phyloP scores from a whole-genome alignment of 2,113 vertebrate species.

The Mungos mungo region DNA sequence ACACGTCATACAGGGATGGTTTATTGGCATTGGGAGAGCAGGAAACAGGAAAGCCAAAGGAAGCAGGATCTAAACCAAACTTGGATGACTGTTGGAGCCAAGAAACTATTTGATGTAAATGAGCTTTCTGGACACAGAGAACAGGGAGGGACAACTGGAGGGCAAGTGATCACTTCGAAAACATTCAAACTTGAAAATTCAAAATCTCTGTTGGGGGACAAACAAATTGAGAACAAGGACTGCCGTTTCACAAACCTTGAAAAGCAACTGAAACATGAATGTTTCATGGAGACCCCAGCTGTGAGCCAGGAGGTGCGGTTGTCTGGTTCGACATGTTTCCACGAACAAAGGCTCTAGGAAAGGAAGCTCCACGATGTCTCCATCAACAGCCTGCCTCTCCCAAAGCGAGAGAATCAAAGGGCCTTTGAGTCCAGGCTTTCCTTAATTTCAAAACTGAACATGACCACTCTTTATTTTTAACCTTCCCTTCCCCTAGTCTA shows the following conservation, averaged over 20 bases:
- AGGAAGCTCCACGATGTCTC: rapidly evolving
- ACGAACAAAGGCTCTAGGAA: background rate
- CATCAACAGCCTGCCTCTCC: background rate
- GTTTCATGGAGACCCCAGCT: background rate
- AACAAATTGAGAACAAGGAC: background rate
- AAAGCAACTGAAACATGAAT: background rate
- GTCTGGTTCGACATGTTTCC: background rate
- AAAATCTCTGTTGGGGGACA: background rate
- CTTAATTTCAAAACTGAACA: slow-evolving; percentile 16
- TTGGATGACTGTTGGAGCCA: background rate
- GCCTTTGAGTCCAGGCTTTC: slow-evolving; percentile 12
- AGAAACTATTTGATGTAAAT: background rate
- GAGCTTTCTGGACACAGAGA: background rate
- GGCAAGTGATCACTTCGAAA: background rate
- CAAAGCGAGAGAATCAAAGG: background rate
- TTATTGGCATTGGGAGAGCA: background rate
- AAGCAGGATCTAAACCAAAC: background rate
- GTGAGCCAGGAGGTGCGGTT: background rate
- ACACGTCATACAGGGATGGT: too few relatives aligned
- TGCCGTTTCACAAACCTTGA: background rate
- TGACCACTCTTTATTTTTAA: slow-evolving; percentile 77
- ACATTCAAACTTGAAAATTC: background rate
- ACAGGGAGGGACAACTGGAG: background rate
- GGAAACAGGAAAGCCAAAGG: background rate
- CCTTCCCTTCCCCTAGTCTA: slow-evolving; percentile 53